Percentiles rank a stretch among this genome's conserved stretches.
Evolutionary conservation across 2,797 vertebrate genomes (phyloP).

Genomic region (Neosalanx taihuensis): DNA sequence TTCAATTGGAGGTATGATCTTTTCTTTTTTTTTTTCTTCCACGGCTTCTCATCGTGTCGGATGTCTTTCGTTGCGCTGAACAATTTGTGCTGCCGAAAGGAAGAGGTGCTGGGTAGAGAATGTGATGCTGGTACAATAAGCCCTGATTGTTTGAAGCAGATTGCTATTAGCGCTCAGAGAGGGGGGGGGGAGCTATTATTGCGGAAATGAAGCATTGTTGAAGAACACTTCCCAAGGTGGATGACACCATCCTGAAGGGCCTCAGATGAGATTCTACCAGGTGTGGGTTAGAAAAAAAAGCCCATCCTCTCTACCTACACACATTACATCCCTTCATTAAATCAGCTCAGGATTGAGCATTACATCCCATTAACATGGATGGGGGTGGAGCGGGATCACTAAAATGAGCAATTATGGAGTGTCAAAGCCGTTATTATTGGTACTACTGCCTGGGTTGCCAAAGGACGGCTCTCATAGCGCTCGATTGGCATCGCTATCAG

Average conservation of each 20-base stretch:
- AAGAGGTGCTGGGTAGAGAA: conserved; percentile 28
- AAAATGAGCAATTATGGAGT: conserved; percentile 58
- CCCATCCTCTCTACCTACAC: conserved; percentile 51
- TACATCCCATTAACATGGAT: conserved; percentile 56
- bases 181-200: conserved; percentile 57
- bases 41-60: conserved; percentile 19
- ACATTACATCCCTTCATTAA: conserved; percentile 66
- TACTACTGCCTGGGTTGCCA: conserved; percentile 36
- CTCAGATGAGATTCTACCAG: conserved; percentile 68
- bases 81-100: conserved; percentile 37
- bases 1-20: conserved; percentile 44
- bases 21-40: conserved; percentile 22
- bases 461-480: conserved; percentile 34
- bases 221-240: conserved; percentile 60
- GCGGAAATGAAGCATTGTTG: conserved; percentile 71
- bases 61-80: conserved; percentile 25
- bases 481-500: conserved; percentile 34
- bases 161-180: conserved; percentile 60
- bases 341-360: conserved; percentile 60
- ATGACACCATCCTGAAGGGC: conserved; percentile 63
- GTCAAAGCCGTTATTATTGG: conserved; percentile 43
- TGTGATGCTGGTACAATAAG: conserved; percentile 48
- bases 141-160: conserved; percentile 66
- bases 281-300: conserved; percentile 54
- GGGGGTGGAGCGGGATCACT: conserved; percentile 36